These are phyloP conservation scores for Lithophane ornitopus DNA, from an alignment of 2,888 invertebrate genomes.

Conservation along the genomic window DNA sequence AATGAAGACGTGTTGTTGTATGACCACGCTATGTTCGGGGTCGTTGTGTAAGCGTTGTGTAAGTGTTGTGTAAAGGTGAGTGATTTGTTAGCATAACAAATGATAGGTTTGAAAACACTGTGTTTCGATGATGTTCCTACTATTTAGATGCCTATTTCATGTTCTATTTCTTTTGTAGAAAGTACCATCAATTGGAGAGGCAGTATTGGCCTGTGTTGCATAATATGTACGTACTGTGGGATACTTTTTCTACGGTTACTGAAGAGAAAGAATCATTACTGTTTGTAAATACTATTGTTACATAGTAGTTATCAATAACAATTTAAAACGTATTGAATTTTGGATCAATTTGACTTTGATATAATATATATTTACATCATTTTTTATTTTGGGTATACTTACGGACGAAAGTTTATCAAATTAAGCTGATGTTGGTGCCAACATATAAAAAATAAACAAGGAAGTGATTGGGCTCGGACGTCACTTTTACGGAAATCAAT, in stretches of 20 bases:
- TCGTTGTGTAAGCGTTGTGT: constrained; percentile 34
- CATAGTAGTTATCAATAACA: background rate
- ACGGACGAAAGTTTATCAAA: constrained; percentile 3
- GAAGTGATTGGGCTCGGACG: constrained; percentile 28
- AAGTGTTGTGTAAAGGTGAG: constrained; percentile 50
- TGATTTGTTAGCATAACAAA: constrained; percentile 44
- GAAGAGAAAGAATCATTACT: background rate
- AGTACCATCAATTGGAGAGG: constrained; percentile 32
- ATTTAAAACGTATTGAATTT: background rate
- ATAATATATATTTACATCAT: background rate
- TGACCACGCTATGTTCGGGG: constrained; percentile 1
- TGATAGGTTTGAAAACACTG: constrained; percentile 23
- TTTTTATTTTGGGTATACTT: background rate
- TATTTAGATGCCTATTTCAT: constrained; percentile 15
- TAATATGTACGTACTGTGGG: constrained; percentile 15
- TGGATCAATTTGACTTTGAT: background rate
- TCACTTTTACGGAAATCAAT: constrained; percentile 43
- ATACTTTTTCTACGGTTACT: background rate
- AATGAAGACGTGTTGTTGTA: constrained; percentile 35
- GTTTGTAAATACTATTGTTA: background rate
- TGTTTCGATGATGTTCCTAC: constrained; percentile 14
- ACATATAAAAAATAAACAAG: constrained; percentile 22
- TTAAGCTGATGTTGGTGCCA: constrained; percentile 2
- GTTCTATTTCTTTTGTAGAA: constrained; percentile 53
- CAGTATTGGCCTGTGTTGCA: constrained; percentile 25